These are phyloP conservation scores for Anguilla pacifica DNA, from an alignment of 2,797 vertebrate genomes.

Conservation along the genomic window DNA sequence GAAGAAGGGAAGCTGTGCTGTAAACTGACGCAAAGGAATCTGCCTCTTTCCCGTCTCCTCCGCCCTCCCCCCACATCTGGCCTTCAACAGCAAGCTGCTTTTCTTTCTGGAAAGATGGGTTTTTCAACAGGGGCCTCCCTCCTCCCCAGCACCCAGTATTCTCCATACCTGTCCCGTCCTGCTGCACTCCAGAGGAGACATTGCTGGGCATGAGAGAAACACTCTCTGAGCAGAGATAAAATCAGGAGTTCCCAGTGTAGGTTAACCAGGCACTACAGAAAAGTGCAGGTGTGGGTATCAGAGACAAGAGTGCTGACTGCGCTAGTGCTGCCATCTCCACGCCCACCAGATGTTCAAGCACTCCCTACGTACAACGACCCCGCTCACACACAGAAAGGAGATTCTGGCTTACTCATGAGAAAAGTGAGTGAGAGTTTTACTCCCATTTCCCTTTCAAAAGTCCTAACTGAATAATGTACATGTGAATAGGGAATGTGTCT, in stretches of 20 bases:
- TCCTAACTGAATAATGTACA: neutral
- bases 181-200: neutral
- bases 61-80: neutral
- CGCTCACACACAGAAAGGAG: conserved; percentile 67
- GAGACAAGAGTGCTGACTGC: conserved; percentile 69
- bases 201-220: conserved; percentile 66
- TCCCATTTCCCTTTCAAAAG: neutral
- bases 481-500: neutral
- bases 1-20: neutral
- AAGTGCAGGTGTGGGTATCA: conserved; percentile 68
- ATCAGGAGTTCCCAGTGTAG: conserved; percentile 74
- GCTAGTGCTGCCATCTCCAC: conserved; percentile 69
- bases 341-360: conserved; percentile 73
- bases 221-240: conserved; percentile 69
- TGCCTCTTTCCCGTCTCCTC: neutral
- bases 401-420: conserved; percentile 61
- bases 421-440: neutral
- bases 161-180: conserved; percentile 25
- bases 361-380: conserved; percentile 61
- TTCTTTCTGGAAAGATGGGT: neutral
- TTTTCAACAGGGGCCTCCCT: conserved; percentile 37
- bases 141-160: conserved; percentile 72
- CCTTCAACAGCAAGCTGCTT: neutral
- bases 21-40: neutral
- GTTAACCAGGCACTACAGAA: conserved; percentile 63